Evolutionary conservation across 2,113 vertebrate species (phyloP).

Genomic region (Phrynocephalus versicolor): DNA sequence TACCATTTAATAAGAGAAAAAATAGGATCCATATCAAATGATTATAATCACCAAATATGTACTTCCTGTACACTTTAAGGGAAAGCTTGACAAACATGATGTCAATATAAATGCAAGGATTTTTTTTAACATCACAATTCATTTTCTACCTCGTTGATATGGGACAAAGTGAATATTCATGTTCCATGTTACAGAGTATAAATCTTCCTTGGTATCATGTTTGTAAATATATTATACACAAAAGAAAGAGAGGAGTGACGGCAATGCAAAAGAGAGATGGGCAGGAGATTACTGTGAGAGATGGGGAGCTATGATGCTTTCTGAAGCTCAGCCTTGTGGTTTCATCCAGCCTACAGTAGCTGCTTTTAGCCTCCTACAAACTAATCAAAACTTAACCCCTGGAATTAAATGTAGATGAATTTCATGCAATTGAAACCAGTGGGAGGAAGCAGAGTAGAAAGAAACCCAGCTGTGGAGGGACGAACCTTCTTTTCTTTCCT

Average conservation of each 20-base stretch:
- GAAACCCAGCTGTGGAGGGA: not conserved
- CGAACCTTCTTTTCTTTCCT: not conserved
- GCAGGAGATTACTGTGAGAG: not conserved
- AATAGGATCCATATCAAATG: too few relatives aligned
- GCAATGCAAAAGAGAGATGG: not conserved
- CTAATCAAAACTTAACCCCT: not conserved
- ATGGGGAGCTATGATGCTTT: not conserved
- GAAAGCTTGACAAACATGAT: not conserved
- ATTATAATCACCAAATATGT: not conserved
- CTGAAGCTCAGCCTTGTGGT: not conserved
- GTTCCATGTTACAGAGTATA: not conserved
- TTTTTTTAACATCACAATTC: not conserved
- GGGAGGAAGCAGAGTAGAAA: not conserved
- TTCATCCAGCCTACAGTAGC: not conserved
- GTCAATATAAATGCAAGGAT: not conserved
- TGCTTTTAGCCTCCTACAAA: not conserved
- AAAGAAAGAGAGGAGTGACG: not conserved
- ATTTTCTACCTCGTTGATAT: too few relatives aligned
- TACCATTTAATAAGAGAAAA: not conserved
- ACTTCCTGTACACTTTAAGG: not conserved
- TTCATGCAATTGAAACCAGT: not conserved
- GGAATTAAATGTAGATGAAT: not conserved
- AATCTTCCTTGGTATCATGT: not conserved
- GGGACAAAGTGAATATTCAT: not conserved
- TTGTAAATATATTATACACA: not conserved